Evolutionary conservation across 2,888 invertebrate genomes (phyloP).

Genomic region (Pyrochroa serraticornis): DNA sequence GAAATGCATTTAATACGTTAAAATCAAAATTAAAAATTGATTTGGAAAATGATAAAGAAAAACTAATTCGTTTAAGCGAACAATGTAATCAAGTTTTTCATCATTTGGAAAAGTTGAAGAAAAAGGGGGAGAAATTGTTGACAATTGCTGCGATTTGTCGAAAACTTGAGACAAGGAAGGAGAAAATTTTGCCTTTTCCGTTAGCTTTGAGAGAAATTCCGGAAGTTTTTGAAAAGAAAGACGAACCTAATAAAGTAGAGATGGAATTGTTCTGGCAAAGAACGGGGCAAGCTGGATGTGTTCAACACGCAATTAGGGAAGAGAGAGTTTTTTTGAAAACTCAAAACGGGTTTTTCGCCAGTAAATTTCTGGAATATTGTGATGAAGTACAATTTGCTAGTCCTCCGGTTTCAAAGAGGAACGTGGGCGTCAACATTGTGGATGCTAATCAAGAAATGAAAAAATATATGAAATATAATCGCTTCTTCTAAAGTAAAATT

Average conservation of each 20-base stretch:
- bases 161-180: slow-evolving; percentile 69
- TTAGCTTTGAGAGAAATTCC: slow-evolving; percentile 20
- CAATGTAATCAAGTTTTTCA: slow-evolving; percentile 65
- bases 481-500: too few relatives aligned
- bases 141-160: slow-evolving; percentile 68
- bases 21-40: slow-evolving; percentile 63
- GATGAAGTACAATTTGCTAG: slow-evolving; percentile 5
- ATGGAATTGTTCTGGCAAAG: slow-evolving; percentile 51
- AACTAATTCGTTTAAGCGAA: slow-evolving; percentile 67
- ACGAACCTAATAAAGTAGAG: background rate
- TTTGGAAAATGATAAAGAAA: slow-evolving; percentile 60
- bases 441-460: slow-evolving; percentile 4
- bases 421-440: background rate
- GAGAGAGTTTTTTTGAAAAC: slow-evolving; percentile 48
- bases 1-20: slow-evolving; percentile 49
- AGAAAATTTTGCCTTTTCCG: slow-evolving; percentile 59
- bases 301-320: slow-evolving; percentile 48
- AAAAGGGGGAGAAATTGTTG: slow-evolving; percentile 66
- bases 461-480: background rate
- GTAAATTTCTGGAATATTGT: slow-evolving; percentile 46
- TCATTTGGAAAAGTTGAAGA: slow-evolving; percentile 62
- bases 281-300: slow-evolving; percentile 47
- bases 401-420: background rate
- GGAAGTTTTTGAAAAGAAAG: slow-evolving; percentile 4
- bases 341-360: slow-evolving; percentile 46